These are phyloP conservation scores for Lampropteryx suffumata DNA, from an alignment of 2,888 invertebrate species.

Conservation along the genomic window DNA sequence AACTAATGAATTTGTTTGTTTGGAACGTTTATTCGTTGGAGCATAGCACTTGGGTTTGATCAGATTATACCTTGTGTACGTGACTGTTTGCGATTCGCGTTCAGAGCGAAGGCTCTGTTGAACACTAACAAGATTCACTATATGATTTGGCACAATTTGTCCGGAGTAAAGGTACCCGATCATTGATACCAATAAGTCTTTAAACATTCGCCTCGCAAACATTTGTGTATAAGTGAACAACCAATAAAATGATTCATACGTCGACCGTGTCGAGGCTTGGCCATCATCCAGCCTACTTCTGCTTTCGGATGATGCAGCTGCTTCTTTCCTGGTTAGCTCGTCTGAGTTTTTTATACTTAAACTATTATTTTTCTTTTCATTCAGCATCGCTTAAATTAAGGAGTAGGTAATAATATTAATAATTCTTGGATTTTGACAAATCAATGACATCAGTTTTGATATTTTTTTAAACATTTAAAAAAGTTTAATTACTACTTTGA, in stretches of 20 bases:
- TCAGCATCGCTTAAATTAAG: conserved; percentile 44
- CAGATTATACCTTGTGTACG: conserved; percentile 55
- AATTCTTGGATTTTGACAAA: conserved; percentile 1
- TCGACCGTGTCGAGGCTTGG: conserved; percentile 43
- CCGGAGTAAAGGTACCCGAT: conserved; percentile 51
- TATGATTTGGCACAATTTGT: conserved; percentile 55
- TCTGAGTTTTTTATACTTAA: conserved; percentile 47
- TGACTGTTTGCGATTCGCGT: conserved; percentile 48
- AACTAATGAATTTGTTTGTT: conserved; percentile 51
- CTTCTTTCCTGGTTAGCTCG: conserved; percentile 39
- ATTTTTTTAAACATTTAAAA: no score
- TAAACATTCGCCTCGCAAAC: conserved; percentile 57
- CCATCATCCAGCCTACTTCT: conserved; percentile 44
- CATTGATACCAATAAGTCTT: conserved; percentile 54
- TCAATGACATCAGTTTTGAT: neutral
- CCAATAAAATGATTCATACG: conserved; percentile 67
- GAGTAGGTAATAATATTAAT: neutral
- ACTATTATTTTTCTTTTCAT: conserved; percentile 49
- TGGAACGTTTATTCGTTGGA: conserved; percentile 40
- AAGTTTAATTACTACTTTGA: no score
- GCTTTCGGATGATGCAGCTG: conserved; percentile 38
- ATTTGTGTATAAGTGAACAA: conserved; percentile 58
- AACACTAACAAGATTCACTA: conserved; percentile 54
- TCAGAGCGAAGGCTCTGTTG: conserved; percentile 51
- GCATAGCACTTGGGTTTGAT: conserved; percentile 42